These are phyloP conservation scores for Blennius ocellaris DNA, from an alignment of 2,113 vertebrate genomes.

Conservation along the genomic window DNA sequence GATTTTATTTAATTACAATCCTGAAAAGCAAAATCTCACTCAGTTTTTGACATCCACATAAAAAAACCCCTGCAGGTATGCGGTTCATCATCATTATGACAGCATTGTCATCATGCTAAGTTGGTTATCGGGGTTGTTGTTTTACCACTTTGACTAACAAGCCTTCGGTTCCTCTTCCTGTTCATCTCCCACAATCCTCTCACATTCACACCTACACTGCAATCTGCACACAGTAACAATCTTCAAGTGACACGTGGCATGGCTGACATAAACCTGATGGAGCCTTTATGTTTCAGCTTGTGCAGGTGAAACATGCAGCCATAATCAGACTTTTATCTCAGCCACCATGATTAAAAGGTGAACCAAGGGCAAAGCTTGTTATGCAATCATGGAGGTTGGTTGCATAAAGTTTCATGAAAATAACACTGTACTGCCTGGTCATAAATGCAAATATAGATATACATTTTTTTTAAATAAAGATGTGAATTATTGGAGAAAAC, in stretches of 20 bases:
- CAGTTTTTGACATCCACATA: too few species aligned
- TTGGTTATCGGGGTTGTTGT: background rate
- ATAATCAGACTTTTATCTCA: background rate
- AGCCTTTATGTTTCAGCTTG: background rate
- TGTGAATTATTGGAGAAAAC: background rate
- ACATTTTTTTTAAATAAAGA: too few species aligned
- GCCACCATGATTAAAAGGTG: background rate
- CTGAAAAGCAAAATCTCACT: too few species aligned
- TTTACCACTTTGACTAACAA: background rate
- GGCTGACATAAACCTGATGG: background rate
- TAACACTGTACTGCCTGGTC: too few species aligned
- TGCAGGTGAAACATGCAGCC: slow-evolving; percentile 3
- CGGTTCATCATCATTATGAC: background rate
- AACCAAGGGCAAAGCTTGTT: background rate
- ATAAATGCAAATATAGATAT: too few species aligned
- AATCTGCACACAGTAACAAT: background rate
- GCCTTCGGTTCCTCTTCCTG: background rate
- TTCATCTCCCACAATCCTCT: background rate
- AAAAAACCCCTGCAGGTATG: too few species aligned
- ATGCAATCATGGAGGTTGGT: background rate
- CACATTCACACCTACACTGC: background rate
- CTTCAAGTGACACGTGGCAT: background rate
- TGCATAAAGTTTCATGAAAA: background rate
- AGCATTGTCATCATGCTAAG: too few species aligned
- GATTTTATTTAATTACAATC: background rate